Percentiles rank a stretch among this genome's conserved stretches.
Conservation (phyloP, 2,797 vertebrate species). For the Nothura maculosa region DNA sequence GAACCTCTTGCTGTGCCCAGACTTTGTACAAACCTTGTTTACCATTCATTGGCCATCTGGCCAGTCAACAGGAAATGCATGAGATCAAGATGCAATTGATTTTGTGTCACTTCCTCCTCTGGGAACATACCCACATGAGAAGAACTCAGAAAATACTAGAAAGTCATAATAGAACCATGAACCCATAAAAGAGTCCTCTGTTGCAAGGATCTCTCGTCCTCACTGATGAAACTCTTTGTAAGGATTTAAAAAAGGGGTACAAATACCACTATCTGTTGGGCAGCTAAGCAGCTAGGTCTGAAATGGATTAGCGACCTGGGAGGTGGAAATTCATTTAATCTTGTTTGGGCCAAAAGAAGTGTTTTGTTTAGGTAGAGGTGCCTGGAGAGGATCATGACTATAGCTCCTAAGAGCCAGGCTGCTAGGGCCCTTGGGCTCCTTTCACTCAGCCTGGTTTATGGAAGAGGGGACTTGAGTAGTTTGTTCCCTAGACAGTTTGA, state of each 20-base stretch:
- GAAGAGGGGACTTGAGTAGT: not conserved
- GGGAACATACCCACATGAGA: not conserved
- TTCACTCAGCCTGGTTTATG: not conserved
- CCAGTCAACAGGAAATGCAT: slow-evolving; percentile 30
- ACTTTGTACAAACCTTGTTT: slow-evolving; percentile 68
- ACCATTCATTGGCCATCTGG: not conserved
- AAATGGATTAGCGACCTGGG: not conserved
- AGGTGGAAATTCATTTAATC: not conserved
- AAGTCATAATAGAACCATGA: not conserved
- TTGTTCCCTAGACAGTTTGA: not conserved
- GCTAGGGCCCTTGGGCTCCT: not conserved
- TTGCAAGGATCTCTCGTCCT: not conserved
- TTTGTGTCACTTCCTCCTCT: slow-evolving; percentile 32
- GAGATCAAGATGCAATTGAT: slow-evolving; percentile 37
- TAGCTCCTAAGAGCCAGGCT: not conserved
- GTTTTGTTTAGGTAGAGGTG: not conserved
- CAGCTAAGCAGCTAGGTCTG: not conserved
- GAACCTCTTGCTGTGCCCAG: slow-evolving; percentile 31
- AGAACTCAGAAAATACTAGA: not conserved
- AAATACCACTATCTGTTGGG: not conserved
- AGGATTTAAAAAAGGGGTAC: not conserved
- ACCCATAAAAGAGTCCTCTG: not conserved
- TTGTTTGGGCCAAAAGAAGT: not conserved
- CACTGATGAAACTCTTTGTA: not conserved
- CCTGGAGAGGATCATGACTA: not conserved